Base-by-base conservation (phyloP, 2,888 invertebrate species). In the Limnephilus lunatus region DNA sequence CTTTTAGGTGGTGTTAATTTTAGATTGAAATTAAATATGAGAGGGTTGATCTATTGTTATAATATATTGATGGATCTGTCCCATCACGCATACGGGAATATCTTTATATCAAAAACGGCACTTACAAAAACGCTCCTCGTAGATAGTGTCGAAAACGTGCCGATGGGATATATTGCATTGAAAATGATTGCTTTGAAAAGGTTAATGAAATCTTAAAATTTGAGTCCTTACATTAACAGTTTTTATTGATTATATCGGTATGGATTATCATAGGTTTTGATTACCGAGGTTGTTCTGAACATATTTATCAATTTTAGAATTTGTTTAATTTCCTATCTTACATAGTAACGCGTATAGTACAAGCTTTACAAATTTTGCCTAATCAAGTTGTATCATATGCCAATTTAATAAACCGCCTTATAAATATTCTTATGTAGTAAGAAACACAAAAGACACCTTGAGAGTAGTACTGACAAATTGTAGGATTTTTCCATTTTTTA, bases 321-420 rank as follows among this genome's bases (percentile, higher is more conserved):
- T 25, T 68, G 1, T 68, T 68, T 68, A 68, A 68, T 68, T 53
- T 53, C 53, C 2, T 68, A n/a, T 25, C 68, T 68, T 68, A 68
- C 68, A 9, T 25, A 68, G 68, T 68, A 68, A 68, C 25, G 25
- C 68, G 68, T 68, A 68, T 68, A 14, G 53, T 31, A 31, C 30
- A 80, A 89, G 88, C 88, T 89, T 87, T 80, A 32, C 44, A 32
- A 68, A 35, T 81, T 35, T 19, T n/a, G 88, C 88, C 35, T 89
- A 89, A 48, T 86, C 12, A 87, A 88, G 85, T n/a, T 9, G 25
- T 88, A 19, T 80, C 80, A 19, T 32, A 80, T 89, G 80, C 81
- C 88, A 80, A 89, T 89, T 80, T 88, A 53, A 44, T 81, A 30
- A 80, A 89, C 88, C n/a, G 88, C 88, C 88, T 89, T 89, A 89